Conservation (phyloP, 2,888 invertebrate genomes). For the Cepaea hortensis region DNA sequence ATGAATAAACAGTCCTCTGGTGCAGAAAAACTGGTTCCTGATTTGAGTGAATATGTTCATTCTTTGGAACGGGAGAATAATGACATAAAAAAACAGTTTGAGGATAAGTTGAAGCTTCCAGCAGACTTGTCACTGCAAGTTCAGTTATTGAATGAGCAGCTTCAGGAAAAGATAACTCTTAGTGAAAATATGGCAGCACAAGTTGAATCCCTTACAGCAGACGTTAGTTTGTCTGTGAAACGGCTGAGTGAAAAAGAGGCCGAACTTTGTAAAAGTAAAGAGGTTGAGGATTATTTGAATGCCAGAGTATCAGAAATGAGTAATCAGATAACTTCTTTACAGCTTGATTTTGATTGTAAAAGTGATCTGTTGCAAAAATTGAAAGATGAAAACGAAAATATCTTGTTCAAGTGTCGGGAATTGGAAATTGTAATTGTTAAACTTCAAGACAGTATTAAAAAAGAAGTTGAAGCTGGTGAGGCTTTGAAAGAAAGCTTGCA, state of each 20-base stretch:
- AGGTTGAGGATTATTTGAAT: neutral
- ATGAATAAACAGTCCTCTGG: neutral
- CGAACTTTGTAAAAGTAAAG: neutral
- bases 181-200: constrained; percentile 12
- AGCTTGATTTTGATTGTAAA: constrained; percentile 13
- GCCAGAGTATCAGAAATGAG: constrained; percentile 12
- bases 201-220: neutral
- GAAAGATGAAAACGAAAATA: neutral
- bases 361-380: neutral
- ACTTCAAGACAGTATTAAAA: neutral
- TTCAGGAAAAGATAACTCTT: constrained; percentile 24
- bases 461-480: neutral
- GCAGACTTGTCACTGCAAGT: neutral
- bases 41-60: neutral
- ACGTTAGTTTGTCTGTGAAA: neutral
- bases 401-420: neutral
- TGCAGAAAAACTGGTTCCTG: constrained; percentile 13
- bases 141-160: constrained; percentile 17
- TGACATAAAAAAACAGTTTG: constrained; percentile 17
- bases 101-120: neutral
- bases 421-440: neutral
- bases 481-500: constrained; percentile 1
- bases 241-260: constrained; percentile 8
- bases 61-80: constrained; percentile 1
- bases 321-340: neutral